Evolutionary conservation across 2,113 vertebrate genomes (phyloP).

Genomic region (Arenaria interpres): DNA sequence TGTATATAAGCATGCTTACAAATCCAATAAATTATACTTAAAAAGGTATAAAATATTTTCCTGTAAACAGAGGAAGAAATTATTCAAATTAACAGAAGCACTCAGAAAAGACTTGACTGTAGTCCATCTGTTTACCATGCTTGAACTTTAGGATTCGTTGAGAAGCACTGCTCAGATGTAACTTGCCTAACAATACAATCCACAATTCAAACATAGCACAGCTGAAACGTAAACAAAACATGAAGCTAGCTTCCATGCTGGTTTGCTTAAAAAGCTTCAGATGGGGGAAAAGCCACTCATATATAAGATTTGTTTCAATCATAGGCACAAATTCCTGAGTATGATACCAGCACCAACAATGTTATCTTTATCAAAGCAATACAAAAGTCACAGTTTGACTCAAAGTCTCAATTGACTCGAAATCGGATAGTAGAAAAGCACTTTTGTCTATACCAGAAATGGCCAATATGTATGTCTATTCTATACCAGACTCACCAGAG

Average conservation of each 20-base stretch:
- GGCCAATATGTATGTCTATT: background rate
- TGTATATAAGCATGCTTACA: background rate
- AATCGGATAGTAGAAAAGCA: background rate
- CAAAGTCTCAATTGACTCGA: background rate
- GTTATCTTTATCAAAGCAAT: background rate
- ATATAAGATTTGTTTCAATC: background rate
- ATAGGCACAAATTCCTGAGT: background rate
- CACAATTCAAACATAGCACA: background rate
- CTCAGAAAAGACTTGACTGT: background rate
- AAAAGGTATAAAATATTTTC: background rate
- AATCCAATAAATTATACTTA: background rate
- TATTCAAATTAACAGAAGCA: background rate
- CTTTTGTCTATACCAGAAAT: background rate
- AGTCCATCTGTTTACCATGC: accelerated
- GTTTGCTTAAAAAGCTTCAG: background rate
- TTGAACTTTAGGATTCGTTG: background rate
- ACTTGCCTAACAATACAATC: background rate
- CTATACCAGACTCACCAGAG: background rate
- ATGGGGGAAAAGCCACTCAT: background rate
- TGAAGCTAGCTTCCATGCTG: background rate
- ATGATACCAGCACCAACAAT: background rate
- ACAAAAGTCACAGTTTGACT: background rate
- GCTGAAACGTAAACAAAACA: background rate
- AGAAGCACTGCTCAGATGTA: background rate
- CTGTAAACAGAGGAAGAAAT: background rate